Conservation (phyloP, 1,140 invertebrate genomes). For the Metaphire vulgaris region DNA sequence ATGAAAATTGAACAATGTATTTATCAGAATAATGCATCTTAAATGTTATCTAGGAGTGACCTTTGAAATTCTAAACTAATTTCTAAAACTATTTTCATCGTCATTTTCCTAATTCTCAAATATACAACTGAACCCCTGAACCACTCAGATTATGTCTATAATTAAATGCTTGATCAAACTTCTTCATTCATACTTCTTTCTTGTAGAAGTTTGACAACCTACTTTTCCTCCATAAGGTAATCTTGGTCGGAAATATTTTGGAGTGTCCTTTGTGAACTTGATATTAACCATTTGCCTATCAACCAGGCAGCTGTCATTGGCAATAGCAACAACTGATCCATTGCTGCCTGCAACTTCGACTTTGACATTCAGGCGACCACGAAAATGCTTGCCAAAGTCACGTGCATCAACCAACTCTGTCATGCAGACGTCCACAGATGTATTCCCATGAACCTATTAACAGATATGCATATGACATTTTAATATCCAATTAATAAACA, state of each 20-base stretch:
- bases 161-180: no score
- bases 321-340: neutral
- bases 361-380: neutral
- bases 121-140: neutral
- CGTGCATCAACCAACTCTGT: neutral
- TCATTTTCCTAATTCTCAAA: no score
- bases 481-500: no score
- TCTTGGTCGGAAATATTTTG: neutral
- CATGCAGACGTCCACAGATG: slow-evolving; percentile 15
- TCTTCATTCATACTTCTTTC: neutral
- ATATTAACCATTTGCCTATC: slow-evolving; percentile 2
- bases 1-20: no score
- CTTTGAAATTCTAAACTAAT: no score
- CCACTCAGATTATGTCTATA: neutral
- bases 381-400: neutral
- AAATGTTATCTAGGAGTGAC: no score
- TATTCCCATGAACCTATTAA: no score
- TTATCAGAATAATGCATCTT: no score
- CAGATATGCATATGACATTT: no score
- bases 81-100: no score
- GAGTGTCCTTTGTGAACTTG: slow-evolving; percentile 2
- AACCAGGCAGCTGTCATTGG: neutral
- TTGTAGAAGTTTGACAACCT: neutral
- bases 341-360: neutral
- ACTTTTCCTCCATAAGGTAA: slow-evolving; percentile 5